Base-by-base conservation (phyloP, 2,113 vertebrate species). In the Pungitius pungitius region DNA sequence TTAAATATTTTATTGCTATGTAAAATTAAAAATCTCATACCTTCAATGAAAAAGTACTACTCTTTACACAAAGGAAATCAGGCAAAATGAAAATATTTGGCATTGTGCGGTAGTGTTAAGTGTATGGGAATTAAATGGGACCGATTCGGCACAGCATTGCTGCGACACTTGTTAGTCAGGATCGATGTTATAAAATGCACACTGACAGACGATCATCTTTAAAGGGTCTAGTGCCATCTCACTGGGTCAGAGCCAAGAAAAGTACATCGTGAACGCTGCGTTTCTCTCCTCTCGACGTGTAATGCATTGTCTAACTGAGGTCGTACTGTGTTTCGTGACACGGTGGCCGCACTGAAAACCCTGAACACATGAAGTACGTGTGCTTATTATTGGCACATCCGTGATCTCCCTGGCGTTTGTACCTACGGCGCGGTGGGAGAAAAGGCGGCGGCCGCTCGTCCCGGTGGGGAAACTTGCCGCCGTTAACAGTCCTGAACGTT, bases 1-100 rank as follows among this genome's bases (percentile, higher is more conserved):
- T 92, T 82, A 85, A 92, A 90, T 81, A 73, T 90, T 94, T 94
- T 95, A 95, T 95, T 95, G 93, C 93, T 93, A 86, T 93, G 85
- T 92, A 91, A 93, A 92, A 91, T 89, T 81, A 90, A 91, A 92
- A 92, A 92, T 81, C 80, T 73, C 77, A 84, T 88, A 88, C 73
- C 80, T 85, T 70, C 63, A 85, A 88, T 85, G 80, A 85, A 88
- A 90, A 84, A 58, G 27, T 81, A 61, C 69, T 66, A 74, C 72
- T 87, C 60, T 84, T 77, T 85, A 87, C 42, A 83, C 57, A 72
- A 77, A 60, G 71, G 66, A 85, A 83, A 77, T 80, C 67, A 87
- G 82, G 83, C 86, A 92, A 90, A 85, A 88, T 51, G 80, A 90
- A 75, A 45, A 85, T 77, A 91, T 91, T 91, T 93, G 92, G 91